phyloP scores from a whole-genome alignment of 2,797 vertebrate genomes.

The Melanotaenia maccullochi region DNA sequence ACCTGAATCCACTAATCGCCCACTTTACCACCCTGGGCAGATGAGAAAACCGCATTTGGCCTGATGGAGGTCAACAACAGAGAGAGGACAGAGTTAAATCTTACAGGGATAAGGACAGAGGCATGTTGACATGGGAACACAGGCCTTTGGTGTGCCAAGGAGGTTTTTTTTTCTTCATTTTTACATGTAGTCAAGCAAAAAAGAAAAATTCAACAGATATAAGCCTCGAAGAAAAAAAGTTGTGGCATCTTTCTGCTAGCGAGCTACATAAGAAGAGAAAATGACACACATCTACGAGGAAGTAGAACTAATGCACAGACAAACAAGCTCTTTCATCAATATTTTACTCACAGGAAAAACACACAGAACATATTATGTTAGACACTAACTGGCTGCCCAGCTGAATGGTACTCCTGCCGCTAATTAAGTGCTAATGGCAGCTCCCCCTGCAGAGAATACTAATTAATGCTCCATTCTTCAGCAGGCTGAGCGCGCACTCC shows the following conservation, averaged over 20 bases:
- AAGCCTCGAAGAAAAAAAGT: conserved; percentile 6
- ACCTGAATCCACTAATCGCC: conserved; percentile 63
- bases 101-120: neutral
- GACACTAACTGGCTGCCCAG: conserved; percentile 66
- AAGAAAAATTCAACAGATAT: neutral
- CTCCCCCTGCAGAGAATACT: conserved; percentile 85
- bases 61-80: conserved; percentile 49
- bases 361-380: conserved; percentile 77
- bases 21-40: conserved; percentile 48
- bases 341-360: conserved; percentile 63
- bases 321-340: conserved; percentile 61
- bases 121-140: conserved; percentile 16
- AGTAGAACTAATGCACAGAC: conserved; percentile 35
- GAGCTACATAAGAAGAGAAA: neutral
- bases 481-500: conserved; percentile 78
- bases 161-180: conserved; percentile 4
- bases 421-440: conserved; percentile 89
- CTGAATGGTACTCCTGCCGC: conserved; percentile 83
- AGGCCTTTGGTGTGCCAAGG: neutral
- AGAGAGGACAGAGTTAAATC: conserved; percentile 27
- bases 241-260: neutral
- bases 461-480: conserved; percentile 86
- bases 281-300: neutral
- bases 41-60: conserved; percentile 49
- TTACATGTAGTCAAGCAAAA: neutral